A percentile compares a stretch with the other conserved stretches of the same genome.
Evolutionary conservation across 2,113 vertebrate genomes (phyloP).

Genomic region (Poicephalus gulielmi): DNA sequence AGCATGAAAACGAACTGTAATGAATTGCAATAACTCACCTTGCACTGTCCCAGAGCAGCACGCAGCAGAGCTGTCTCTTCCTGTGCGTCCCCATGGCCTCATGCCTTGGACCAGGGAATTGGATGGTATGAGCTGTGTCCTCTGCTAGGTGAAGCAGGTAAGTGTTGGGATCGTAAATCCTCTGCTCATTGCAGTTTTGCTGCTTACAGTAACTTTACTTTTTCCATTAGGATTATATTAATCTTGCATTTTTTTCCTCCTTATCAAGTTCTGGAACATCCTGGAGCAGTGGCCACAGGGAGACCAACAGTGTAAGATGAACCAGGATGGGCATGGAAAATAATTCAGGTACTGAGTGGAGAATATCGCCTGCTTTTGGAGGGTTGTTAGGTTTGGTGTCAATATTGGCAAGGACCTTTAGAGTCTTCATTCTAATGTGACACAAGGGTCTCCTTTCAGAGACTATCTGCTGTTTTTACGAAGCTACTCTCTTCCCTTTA

Average conservation of each 20-base stretch:
- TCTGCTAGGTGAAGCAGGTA: not conserved
- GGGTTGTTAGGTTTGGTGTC: not conserved
- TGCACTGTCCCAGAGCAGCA: not conserved
- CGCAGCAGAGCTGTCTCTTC: not conserved
- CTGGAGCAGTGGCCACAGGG: not conserved
- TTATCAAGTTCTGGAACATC: not conserved
- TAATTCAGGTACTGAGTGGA: not conserved
- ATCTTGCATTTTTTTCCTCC: not conserved
- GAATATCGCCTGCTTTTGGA: not conserved
- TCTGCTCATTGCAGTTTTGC: not conserved
- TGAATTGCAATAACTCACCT: not conserved
- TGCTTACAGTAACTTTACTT: not conserved
- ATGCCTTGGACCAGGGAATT: not conserved
- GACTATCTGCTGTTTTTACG: not conserved
- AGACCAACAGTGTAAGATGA: not conserved
- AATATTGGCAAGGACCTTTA: not conserved
- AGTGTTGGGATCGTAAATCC: not conserved
- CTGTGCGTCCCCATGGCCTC: accelerated
- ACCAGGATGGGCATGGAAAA: not conserved
- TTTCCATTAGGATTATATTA: not conserved
- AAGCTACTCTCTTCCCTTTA: not conserved
- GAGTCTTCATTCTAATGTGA: not conserved
- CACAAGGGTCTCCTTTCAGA: not conserved
- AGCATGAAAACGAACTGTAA: not conserved
- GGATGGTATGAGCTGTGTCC: not conserved